Evolutionary conservation across 1,140 invertebrate species (phyloP), one percentile per base, ranked within the genome.

Genomic region (Drosophila miranda): DNA sequence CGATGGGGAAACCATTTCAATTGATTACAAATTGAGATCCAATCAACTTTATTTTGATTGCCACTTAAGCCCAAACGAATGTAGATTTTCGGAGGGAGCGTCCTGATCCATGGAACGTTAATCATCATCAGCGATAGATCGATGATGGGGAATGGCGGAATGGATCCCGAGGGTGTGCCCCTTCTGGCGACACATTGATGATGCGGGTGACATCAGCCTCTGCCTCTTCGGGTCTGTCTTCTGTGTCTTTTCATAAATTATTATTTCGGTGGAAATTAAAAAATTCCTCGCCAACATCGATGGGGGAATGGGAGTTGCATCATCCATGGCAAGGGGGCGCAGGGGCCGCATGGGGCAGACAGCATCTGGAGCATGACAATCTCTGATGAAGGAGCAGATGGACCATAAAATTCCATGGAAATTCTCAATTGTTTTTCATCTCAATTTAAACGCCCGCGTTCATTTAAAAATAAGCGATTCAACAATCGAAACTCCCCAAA

Each of bases 221-320:
- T 8, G 30, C 9, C 30, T 11, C 30, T 34, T 11, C 13, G 34
- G 34, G 55, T 16, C 19, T 58, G 61, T 26, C 67, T 62, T 44
- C 68, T 54, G 58, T 44, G 64, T 55, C 69, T 55, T 11, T 48
- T 28, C 23, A 63, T 73, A 56, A 73, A 73, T 73, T 64, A 34
- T 53, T 58, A 44, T 80, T 79, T 84, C 71, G 67, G 77, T 63
- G 81, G 76, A 86, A 83, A 80, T 84, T 64, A 49, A 84, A 73
- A 79, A 71, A 78, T 63, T 59, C 64, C 59, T 63, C 46, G 46
- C 44, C 73, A 59, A 34, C 64, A 51, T 54, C 26, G 66, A 30
- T n/a, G 34, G 8, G 34, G 34, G 34, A 38, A 38, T 38, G 34
- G 34, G 34, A 38, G 11, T 38, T 38, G 34, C 34, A 63, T 49